Evolutionary conservation across 2,888 invertebrate genomes (phyloP).

Genomic region (Blomia tropicalis): DNA sequence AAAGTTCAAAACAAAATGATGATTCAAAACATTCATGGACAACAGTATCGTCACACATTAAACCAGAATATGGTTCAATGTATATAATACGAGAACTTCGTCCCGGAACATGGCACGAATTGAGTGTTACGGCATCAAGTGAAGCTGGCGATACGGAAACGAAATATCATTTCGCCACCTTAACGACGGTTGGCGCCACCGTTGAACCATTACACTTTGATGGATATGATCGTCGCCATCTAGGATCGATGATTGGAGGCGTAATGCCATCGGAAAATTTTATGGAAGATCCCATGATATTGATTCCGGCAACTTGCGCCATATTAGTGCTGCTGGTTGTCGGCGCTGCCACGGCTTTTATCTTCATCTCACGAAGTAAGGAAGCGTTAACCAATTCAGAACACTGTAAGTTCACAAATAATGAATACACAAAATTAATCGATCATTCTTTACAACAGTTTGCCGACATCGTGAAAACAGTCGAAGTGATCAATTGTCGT

Average conservation of each 20-base stretch:
- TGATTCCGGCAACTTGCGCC: constrained; percentile 29
- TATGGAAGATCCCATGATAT: constrained; percentile 29
- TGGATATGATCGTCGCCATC: constrained; percentile 50
- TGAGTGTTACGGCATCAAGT: constrained; percentile 52
- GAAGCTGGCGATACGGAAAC: constrained; percentile 54
- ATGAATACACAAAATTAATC: background rate
- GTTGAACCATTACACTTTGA: constrained; percentile 41
- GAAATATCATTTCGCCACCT: constrained; percentile 54
- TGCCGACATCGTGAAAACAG: constrained; percentile 24
- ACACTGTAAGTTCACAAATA: constrained; percentile 11
- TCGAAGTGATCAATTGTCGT: constrained; percentile 20
- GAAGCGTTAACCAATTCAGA: constrained; percentile 12
- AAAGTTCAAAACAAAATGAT: background rate
- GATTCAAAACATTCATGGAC: constrained; percentile 15
- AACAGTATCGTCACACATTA: constrained; percentile 28
- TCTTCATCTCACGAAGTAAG: constrained; percentile 22
- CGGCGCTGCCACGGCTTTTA: constrained; percentile 28
- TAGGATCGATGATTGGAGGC: constrained; percentile 53
- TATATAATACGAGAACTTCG: constrained; percentile 45
- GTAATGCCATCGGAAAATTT: constrained; percentile 49
- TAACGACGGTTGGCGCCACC: constrained; percentile 48
- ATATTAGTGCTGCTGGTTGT: constrained; percentile 30
- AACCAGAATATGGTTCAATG: constrained; percentile 25
- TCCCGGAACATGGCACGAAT: constrained; percentile 53
- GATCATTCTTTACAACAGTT: constrained; percentile 10